These are phyloP conservation scores for Drosophila nigromelanica DNA, from an alignment of 1,140 invertebrate species.

Conservation along the genomic window DNA sequence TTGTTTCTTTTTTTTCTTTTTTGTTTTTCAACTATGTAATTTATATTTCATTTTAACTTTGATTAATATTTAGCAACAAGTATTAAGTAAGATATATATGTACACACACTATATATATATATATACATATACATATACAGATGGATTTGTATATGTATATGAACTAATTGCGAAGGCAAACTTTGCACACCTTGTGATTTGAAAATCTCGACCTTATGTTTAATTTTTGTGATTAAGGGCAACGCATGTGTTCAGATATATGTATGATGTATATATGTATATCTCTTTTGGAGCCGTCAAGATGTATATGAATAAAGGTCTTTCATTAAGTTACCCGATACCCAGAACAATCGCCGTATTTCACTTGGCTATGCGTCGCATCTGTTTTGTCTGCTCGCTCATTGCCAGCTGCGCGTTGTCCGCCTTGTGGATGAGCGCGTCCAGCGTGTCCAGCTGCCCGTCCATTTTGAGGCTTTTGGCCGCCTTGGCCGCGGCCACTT, in stretches of 20 bases:
- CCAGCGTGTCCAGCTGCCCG: conserved; percentile 87
- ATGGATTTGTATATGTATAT: conserved; percentile 19
- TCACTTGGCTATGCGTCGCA: conserved; percentile 88
- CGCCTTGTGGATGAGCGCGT: conserved; percentile 87
- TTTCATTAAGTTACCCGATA: conserved; percentile 8
- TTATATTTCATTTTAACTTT: conserved; percentile 27
- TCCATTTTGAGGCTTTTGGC: conserved; percentile 86
- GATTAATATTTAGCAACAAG: conserved; percentile 52
- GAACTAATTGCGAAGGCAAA: conserved; percentile 21
- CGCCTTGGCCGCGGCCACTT: conserved; percentile 72
- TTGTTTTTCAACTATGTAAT: conserved; percentile 16
- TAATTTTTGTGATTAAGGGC: conserved; percentile 55
- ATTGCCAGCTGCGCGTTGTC: conserved; percentile 88
- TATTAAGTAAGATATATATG: conserved; percentile 36
- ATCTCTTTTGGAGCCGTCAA: conserved; percentile 1
- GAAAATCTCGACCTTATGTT: conserved; percentile 63
- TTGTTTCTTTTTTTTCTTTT: conserved; percentile 13
- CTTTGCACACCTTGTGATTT: conserved; percentile 56
- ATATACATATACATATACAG: conserved; percentile 8
- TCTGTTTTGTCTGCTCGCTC: conserved; percentile 89
- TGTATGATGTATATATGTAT: conserved; percentile 5
- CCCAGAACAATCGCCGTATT: background rate
- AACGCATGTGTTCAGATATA: conserved; percentile 56
- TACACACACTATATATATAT: background rate
- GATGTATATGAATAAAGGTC: conserved; percentile 13